These are phyloP conservation scores for Lepidurus packardi DNA, from an alignment of 1,140 invertebrate genomes.

Conservation along the genomic window DNA sequence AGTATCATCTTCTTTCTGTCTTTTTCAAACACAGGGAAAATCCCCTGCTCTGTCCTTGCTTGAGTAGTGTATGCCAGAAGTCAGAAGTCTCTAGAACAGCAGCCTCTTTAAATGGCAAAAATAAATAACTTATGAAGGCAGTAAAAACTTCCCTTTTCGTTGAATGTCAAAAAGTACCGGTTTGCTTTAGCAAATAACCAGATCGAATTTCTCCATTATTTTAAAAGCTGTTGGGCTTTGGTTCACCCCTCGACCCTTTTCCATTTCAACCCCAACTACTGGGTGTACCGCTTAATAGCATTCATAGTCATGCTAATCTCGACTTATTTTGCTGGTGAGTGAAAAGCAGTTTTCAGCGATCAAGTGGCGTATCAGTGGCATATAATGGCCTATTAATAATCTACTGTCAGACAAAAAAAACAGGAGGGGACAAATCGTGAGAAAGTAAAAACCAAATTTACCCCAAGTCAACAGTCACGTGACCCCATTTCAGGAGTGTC, in stretches of 20 bases:
- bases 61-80: too few relatives aligned
- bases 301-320: slow-evolving; percentile 22
- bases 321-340: neutral
- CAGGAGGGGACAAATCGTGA: neutral
- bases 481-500: slow-evolving; percentile 16
- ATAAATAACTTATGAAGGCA: neutral
- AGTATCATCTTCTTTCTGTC: too few relatives aligned
- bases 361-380: slow-evolving; percentile 10
- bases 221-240: neutral
- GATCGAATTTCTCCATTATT: neutral
- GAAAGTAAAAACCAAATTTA: neutral
- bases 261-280: neutral
- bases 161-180: neutral
- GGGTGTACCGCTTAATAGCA: neutral
- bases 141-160: neutral
- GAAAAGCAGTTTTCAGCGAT: neutral
- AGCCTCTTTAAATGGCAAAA: neutral
- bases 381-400: slow-evolving; percentile 22
- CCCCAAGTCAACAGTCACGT: neutral
- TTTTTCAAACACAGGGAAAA: too few relatives aligned
- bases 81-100: too few relatives aligned
- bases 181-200: neutral
- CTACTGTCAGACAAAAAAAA: neutral
- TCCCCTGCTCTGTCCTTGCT: too few relatives aligned
- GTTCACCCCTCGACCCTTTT: neutral